Percentiles rank a stretch among this genome's conserved stretches.
Conservation (phyloP, 2,797 vertebrate species). For the Myoxocephalus aenaeus region DNA sequence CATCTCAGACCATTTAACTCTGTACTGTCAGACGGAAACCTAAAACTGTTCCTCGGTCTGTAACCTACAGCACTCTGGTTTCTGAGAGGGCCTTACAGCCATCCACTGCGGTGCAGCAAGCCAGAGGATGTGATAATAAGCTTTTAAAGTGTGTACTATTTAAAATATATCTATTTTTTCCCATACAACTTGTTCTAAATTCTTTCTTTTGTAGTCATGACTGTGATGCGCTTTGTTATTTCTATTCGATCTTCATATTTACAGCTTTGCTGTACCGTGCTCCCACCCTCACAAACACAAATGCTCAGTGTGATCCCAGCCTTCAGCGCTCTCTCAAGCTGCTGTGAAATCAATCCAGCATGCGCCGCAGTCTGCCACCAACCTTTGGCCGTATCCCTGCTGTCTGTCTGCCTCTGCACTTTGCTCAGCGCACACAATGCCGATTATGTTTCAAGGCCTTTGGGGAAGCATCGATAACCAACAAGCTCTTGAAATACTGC, state of each 20-base stretch:
- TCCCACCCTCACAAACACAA: constrained; percentile 1
- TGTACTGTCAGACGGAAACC: background rate
- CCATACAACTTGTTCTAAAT: background rate
- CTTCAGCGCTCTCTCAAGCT: constrained; percentile 43
- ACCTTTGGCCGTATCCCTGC: constrained; percentile 44
- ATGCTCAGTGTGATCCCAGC: constrained; percentile 31
- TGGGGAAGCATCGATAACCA: constrained; percentile 20
- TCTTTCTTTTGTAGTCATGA: background rate
- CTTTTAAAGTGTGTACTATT: background rate
- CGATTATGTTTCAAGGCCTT: constrained; percentile 47
- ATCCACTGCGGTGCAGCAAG: background rate
- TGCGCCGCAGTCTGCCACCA: constrained; percentile 40
- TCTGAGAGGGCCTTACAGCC: background rate
- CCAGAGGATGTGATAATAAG: background rate
- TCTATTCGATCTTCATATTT: constrained; percentile 6
- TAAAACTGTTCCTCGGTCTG: background rate
- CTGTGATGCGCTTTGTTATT: background rate
- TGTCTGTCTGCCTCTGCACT: constrained; percentile 33
- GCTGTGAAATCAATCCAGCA: constrained; percentile 65
- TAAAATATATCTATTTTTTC: background rate
- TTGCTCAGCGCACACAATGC: constrained; percentile 32
- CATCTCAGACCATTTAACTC: background rate
- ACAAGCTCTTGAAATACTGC: background rate
- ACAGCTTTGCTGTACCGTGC: background rate
- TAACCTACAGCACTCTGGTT: background rate